These are phyloP conservation scores for Amphipoea oculea DNA, from an alignment of 2,888 invertebrate species.

Conservation along the genomic window DNA sequence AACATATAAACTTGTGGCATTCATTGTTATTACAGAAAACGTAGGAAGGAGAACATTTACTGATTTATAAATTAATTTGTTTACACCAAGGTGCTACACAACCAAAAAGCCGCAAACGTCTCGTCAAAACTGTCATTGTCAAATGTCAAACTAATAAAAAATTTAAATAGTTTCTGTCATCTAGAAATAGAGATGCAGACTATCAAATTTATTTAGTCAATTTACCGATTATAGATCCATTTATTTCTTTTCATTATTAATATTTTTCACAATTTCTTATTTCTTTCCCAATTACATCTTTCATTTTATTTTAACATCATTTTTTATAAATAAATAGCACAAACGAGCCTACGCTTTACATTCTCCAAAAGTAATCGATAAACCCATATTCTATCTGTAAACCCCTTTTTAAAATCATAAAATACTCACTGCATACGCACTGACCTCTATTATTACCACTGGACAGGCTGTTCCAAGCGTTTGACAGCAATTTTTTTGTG, in stretches of 20 bases:
- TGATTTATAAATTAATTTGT: slow-evolving; percentile 79
- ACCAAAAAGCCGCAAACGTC: slow-evolving; percentile 87
- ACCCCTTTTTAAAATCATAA: not conserved
- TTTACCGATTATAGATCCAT: not conserved
- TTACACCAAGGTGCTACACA: slow-evolving; percentile 83
- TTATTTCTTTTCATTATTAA: not conserved
- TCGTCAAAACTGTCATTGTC: slow-evolving; percentile 71
- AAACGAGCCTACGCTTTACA: not conserved
- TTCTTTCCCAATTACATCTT: not conserved
- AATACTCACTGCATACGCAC: too few species aligned
- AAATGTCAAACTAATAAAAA: slow-evolving; percentile 49
- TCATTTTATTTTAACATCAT: not conserved
- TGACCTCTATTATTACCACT: too few species aligned
- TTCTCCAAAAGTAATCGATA: not conserved
- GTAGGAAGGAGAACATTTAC: slow-evolving; percentile 74
- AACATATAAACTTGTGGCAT: slow-evolving; percentile 95
- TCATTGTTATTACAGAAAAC: slow-evolving; percentile 90
- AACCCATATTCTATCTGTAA: not conserved
- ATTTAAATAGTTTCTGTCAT: slow-evolving; percentile 2
- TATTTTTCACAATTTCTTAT: not conserved
- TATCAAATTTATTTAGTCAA: slow-evolving; percentile 1
- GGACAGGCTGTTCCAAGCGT: too few species aligned
- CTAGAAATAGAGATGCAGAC: too few species aligned
- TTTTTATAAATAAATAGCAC: not conserved
- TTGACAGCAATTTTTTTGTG: too few species aligned